A percentile compares a stretch with the other conserved stretches of the same genome.
These are phyloP conservation scores for Carabus problematicus DNA, from an alignment of 2,888 invertebrate genomes.

Conservation along the genomic window DNA sequence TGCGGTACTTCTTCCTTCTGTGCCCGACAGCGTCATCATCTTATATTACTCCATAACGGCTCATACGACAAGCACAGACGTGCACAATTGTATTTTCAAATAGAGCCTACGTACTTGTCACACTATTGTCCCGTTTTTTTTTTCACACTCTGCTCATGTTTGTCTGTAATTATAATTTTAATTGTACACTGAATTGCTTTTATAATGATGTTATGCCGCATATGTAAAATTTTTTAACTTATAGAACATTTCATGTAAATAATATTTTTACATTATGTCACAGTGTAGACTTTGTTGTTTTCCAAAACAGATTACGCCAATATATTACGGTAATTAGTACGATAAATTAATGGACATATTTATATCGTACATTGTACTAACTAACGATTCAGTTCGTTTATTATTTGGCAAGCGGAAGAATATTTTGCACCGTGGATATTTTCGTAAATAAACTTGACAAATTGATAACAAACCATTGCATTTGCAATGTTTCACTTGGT, in stretches of 20 bases:
- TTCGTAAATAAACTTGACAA: not conserved
- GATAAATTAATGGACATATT: too few relatives aligned
- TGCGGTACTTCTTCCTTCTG: constrained; percentile 7
- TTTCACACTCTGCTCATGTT: not conserved
- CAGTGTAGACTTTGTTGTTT: not conserved
- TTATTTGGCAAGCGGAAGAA: too few relatives aligned
- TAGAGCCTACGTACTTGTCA: not conserved
- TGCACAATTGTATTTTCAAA: constrained; percentile 27
- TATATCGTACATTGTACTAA: too few relatives aligned
- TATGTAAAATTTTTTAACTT: too few relatives aligned
- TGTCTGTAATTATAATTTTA: constrained; percentile 1
- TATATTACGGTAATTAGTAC: not conserved
- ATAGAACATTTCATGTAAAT: too few relatives aligned
- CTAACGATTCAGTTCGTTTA: too few relatives aligned
- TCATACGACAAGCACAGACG: too few relatives aligned
- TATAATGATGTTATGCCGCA: too few relatives aligned
- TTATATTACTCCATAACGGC: not conserved
- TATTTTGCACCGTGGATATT: not conserved
- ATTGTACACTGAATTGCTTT: not conserved
- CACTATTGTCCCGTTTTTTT: not conserved
- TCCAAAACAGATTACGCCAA: not conserved
- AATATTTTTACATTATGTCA: too few relatives aligned
- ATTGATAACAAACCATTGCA: too few relatives aligned
- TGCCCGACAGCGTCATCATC: not conserved
- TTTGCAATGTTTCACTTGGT: not conserved